Evolutionary conservation across 2,888 invertebrate species (phyloP), one percentile per base, ranked within the genome.

Genomic region (Ctenicera cuprea): DNA sequence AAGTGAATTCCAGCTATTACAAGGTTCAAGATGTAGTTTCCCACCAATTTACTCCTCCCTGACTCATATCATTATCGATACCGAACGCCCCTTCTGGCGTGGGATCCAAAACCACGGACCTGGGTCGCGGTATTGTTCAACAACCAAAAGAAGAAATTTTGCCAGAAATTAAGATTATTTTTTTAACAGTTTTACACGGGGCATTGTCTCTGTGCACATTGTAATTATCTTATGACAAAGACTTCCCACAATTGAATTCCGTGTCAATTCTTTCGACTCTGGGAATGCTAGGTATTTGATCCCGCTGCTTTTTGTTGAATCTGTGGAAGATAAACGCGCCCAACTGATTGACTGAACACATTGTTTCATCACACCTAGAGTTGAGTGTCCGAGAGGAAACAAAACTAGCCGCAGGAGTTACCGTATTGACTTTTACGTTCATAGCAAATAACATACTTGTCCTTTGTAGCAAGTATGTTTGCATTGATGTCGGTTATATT

Each of bases 71-170:
- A 75, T 75, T 75, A 75, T 61, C 61, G 73, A 75, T 75, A 74
- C 73, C 66, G 65, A 73, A 74, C 75, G 72, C 75, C 75, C 75
- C 72, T 73, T 73, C 41, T 71, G 69, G 75, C 75, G 75, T 75
- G 75, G 75, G 75, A 75, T 75, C 69, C 61, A 54, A 75, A 75
- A 69, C 67, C 61, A 59, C 63, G 62, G 67, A 37, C 70, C 70
- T 54, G 45, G 57, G 66, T 54, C 57, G 52, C 59, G 73, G 73
- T 73, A 73, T 73, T 73, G 73, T 73, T 69, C 69, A 3, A 33
- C 30, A 50, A 43, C 20, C 38, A 72, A 72, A 66, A 66, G 41
- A 26, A 16, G 16, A 70, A 20, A 45, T 64, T 62, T 61, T 48
- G 50, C 33, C 48, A 41, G 62, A 62, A 71, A 71, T 71, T 71